Evolutionary conservation across 2,797 vertebrate species (phyloP).

Genomic region (Avahi laniger): DNA sequence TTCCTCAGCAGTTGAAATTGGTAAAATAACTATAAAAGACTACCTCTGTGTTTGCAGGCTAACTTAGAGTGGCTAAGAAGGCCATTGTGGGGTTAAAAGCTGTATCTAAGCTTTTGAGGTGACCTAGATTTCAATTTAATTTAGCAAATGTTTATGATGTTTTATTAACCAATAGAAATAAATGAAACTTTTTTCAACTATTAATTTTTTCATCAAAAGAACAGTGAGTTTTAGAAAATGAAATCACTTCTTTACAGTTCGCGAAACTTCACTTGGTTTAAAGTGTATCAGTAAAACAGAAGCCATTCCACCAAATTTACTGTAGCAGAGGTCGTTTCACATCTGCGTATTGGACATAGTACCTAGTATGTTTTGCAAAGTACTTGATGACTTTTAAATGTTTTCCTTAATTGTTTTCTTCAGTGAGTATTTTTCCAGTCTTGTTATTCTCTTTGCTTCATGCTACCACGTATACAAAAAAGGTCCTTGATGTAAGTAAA

Average conservation of each 20-base stretch:
- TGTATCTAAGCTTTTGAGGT: neutral
- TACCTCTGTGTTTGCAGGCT: neutral
- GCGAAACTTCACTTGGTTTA: slow-evolving; percentile 24
- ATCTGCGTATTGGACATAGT: neutral
- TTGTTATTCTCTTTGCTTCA: slow-evolving; percentile 98
- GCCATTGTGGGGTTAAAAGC: neutral
- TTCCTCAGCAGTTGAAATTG: neutral
- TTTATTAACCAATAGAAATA: slow-evolving; percentile 6
- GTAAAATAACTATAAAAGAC: neutral
- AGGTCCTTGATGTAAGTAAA: slow-evolving; percentile 97
- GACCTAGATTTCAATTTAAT: neutral
- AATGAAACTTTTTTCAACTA: neutral
- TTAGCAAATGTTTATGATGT: neutral
- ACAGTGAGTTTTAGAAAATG: slow-evolving; percentile 23
- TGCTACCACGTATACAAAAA: slow-evolving; percentile 97
- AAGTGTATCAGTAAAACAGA: neutral
- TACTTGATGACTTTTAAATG: slow-evolving; percentile 1
- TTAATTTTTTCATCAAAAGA: neutral
- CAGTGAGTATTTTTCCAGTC: slow-evolving; percentile 99
- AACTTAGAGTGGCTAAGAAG: neutral
- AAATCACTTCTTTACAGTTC: neutral
- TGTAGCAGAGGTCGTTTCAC: neutral
- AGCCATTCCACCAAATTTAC: neutral
- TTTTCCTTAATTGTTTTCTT: slow-evolving; percentile 88
- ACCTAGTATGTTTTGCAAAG: neutral